phyloP scores from a whole-genome alignment of 2,113 vertebrate species.

The Trematocara unimaculatum region DNA sequence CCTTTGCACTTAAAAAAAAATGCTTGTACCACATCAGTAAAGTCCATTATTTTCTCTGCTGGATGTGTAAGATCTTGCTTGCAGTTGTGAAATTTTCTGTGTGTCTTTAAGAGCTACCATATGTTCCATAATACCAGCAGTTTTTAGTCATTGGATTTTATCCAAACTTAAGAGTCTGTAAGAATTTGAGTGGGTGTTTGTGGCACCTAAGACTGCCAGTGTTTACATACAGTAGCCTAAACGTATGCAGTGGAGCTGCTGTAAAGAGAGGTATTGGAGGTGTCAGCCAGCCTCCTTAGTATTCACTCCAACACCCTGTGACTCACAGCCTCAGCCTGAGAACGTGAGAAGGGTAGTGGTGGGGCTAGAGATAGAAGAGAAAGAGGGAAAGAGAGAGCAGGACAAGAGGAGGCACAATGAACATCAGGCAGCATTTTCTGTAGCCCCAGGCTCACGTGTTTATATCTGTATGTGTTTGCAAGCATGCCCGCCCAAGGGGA shows the following conservation, averaged over 20 bases:
- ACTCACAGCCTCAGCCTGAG: constrained; percentile 72
- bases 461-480: constrained; percentile 50
- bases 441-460: constrained; percentile 59
- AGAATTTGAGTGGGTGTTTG: constrained; percentile 3
- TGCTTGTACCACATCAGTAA: neutral
- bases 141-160: neutral
- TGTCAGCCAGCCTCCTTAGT: constrained; percentile 71
- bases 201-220: neutral
- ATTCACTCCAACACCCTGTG: constrained; percentile 74
- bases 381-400: constrained; percentile 18
- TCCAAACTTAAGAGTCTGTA: neutral
- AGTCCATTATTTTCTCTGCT: neutral
- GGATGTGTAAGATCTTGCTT: neutral
- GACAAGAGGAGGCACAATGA: constrained; percentile 44
- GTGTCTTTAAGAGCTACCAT: neutral
- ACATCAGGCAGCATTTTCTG: constrained; percentile 56
- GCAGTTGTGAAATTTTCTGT: neutral
- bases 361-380: constrained; percentile 5
- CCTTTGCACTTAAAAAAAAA: neutral
- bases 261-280: constrained; percentile 50
- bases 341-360: constrained; percentile 34
- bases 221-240: constrained; percentile 37
- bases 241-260: constrained; percentile 33
- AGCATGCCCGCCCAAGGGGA: constrained; percentile 48
- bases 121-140: neutral